phyloP scores from a whole-genome alignment of 1,140 invertebrate species.

The Anoplophora glabripennis region DNA sequence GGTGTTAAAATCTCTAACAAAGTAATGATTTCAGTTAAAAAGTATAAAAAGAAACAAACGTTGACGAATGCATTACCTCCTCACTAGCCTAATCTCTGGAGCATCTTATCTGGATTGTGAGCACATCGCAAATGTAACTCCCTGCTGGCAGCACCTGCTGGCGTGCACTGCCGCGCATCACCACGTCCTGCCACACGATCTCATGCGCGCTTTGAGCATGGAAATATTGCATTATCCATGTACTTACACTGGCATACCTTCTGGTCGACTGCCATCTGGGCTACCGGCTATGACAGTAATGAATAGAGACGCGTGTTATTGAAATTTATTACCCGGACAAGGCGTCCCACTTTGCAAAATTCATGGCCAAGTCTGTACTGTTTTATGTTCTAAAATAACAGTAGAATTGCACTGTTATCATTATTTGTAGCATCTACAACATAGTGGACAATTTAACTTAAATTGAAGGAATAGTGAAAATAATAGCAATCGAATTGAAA shows the following conservation, averaged over 20 bases:
- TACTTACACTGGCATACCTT: constrained; percentile 37
- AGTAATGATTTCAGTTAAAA: too few relatives aligned
- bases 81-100: constrained; percentile 23
- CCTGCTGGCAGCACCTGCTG: constrained; percentile 37
- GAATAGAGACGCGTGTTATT: constrained; percentile 25
- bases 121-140: constrained; percentile 46
- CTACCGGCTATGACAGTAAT: constrained; percentile 17
- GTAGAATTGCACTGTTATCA: too few relatives aligned
- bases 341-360: too few relatives aligned
- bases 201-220: constrained; percentile 37
- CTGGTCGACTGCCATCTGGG: constrained; percentile 34
- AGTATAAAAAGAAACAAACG: too few relatives aligned
- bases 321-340: constrained; percentile 9
- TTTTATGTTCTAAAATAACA: too few relatives aligned
- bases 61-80: too few relatives aligned
- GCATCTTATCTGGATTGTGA: constrained; percentile 36
- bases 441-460: too few relatives aligned
- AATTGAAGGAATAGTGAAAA: too few relatives aligned
- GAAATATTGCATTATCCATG: constrained; percentile 43
- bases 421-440: too few relatives aligned
- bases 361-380: too few relatives aligned
- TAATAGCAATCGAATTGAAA: too few relatives aligned
- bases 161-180: constrained; percentile 38
- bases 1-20: too few relatives aligned
- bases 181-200: constrained; percentile 37